These are phyloP conservation scores for Pyrocoelia pectoralis DNA, from an alignment of 2,888 invertebrate genomes.

Conservation along the genomic window DNA sequence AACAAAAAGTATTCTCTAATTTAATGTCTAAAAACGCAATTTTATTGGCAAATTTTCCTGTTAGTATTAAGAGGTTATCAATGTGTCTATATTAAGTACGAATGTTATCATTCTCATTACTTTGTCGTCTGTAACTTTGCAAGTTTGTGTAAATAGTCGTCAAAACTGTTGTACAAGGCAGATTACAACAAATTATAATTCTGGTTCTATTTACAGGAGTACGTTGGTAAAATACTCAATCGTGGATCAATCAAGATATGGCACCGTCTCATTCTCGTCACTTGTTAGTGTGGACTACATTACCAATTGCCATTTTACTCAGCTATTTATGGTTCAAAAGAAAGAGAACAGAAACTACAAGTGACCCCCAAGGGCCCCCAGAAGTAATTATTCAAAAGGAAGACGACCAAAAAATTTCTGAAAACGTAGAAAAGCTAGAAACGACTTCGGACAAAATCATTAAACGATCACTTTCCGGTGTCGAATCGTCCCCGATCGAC, in stretches of 20 bases:
- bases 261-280: conserved; percentile 74
- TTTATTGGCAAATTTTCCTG: background rate
- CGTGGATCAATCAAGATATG: conserved; percentile 77
- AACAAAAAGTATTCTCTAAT: no score
- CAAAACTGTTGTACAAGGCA: background rate
- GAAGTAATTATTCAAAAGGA: conserved; percentile 22
- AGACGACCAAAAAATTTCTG: conserved; percentile 50
- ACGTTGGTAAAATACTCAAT: conserved; percentile 66
- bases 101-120: background rate
- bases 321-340: conserved; percentile 86
- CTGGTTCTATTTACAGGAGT: conserved; percentile 53
- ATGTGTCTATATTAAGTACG: background rate
- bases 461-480: conserved; percentile 61
- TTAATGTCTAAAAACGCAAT: no score
- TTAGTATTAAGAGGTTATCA: background rate
- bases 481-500: conserved; percentile 74
- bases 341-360: conserved; percentile 76
- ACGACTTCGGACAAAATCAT: conserved; percentile 58
- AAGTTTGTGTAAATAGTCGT: background rate
- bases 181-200: background rate
- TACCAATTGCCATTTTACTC: conserved; percentile 80
- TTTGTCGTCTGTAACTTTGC: background rate
- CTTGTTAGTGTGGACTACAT: conserved; percentile 79
- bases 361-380: conserved; percentile 70
- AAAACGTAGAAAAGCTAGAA: conserved; percentile 39